phyloP scores from a whole-genome alignment of 2,888 invertebrate genomes.

The Elegia similella region DNA sequence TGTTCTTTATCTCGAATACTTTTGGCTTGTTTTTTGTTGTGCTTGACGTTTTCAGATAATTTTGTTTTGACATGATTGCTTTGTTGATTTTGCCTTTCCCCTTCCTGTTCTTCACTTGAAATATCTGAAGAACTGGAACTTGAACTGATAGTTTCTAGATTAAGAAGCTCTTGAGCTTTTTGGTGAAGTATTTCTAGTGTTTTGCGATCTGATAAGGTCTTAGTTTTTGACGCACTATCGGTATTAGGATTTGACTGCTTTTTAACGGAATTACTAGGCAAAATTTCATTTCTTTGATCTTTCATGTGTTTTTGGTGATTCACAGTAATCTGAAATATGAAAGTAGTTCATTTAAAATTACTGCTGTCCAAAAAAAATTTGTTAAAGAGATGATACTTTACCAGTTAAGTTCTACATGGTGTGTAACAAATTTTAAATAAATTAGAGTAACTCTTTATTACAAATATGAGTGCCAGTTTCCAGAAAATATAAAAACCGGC shows the following conservation, averaged over 20 bases:
- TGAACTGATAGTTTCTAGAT: slow-evolving; percentile 54
- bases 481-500: too few relatives aligned
- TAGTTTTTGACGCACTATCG: slow-evolving; percentile 27
- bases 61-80: slow-evolving; percentile 5
- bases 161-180: slow-evolving; percentile 67
- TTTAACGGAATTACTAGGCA: neutral
- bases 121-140: slow-evolving; percentile 60
- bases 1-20: neutral
- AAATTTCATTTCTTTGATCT: neutral
- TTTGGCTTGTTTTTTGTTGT: slow-evolving; percentile 17
- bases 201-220: slow-evolving; percentile 37
- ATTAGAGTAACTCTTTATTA: too few relatives aligned
- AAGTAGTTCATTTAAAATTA: neutral
- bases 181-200: slow-evolving; percentile 64
- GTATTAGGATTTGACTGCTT: slow-evolving; percentile 15
- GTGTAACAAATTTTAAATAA: too few relatives aligned
- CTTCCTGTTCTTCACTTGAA: slow-evolving; percentile 42
- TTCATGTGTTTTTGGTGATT: neutral
- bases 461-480: too few relatives aligned
- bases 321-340: neutral
- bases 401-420: too few relatives aligned
- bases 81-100: slow-evolving; percentile 20
- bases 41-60: slow-evolving; percentile 12
- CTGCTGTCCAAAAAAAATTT: too few relatives aligned
- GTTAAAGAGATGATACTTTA: too few relatives aligned